These are phyloP conservation scores for Serripes groenlandicus DNA, from an alignment of 2,888 invertebrate genomes.

Conservation along the genomic window DNA sequence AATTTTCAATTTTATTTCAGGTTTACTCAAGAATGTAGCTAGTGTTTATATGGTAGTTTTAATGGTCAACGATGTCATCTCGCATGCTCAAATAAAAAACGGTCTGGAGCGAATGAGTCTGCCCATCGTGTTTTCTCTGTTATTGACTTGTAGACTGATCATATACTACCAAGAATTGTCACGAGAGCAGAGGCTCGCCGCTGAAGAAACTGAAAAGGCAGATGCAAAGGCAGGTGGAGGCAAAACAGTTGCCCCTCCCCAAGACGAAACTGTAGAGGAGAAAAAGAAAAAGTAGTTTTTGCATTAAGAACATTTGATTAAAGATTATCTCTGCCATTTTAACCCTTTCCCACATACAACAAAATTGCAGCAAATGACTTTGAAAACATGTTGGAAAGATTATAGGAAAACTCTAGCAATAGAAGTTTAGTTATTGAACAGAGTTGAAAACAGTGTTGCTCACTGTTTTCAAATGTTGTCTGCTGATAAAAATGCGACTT, in stretches of 20 bases:
- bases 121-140: conserved; percentile 85
- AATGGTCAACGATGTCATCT: conserved; percentile 96
- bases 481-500: too few relatives aligned
- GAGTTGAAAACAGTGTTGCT: too few relatives aligned
- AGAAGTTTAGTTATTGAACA: too few relatives aligned
- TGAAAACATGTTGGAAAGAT: too few relatives aligned
- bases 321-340: too few relatives aligned
- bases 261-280: not conserved
- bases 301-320: too few relatives aligned
- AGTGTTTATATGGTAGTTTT: conserved; percentile 94
- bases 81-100: conserved; percentile 87
- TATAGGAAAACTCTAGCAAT: too few relatives aligned
- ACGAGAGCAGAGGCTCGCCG: conserved; percentile 61
- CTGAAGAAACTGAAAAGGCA: conserved; percentile 36
- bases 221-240: not conserved
- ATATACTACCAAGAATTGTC: conserved; percentile 83
- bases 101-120: conserved; percentile 86
- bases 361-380: too few relatives aligned
- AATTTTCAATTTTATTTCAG: conserved; percentile 88
- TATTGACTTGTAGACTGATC: conserved; percentile 85
- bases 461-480: too few relatives aligned
- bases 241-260: not conserved
- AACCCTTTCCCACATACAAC: too few relatives aligned
- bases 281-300: conserved; percentile 15
- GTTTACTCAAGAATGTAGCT: conserved; percentile 95